Percentiles rank a stretch among this genome's conserved stretches.
Evolutionary conservation across 2,888 invertebrate species (phyloP).

Genomic region (Eristalis intricaria): DNA sequence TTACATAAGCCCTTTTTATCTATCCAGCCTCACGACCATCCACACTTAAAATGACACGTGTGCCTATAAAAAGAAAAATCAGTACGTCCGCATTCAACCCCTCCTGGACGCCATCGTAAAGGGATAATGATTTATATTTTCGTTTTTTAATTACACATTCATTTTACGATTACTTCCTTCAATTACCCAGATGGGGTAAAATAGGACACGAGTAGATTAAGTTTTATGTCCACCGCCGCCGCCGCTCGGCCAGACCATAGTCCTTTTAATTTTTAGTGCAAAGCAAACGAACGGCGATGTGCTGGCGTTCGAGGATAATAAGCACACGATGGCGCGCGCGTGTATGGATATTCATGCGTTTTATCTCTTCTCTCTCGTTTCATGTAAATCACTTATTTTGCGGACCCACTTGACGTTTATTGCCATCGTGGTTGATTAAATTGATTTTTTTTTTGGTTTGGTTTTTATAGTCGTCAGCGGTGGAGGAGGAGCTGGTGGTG

Average conservation of each 20-base stretch:
- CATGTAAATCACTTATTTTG: slow-evolving; percentile 5
- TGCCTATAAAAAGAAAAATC: background rate
- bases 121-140: background rate
- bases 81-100: background rate
- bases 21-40: no score
- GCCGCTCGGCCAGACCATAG: background rate
- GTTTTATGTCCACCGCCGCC: background rate
- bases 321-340: background rate
- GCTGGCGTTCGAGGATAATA: background rate
- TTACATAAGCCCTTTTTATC: no score
- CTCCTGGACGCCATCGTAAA: background rate
- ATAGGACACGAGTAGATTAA: background rate
- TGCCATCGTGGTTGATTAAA: background rate
- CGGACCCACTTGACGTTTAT: background rate
- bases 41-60: background rate
- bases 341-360: background rate
- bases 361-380: background rate
- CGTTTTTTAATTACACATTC: background rate
- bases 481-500: slow-evolving; percentile 63
- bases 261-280: background rate
- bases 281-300: background rate
- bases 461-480: slow-evolving; percentile 71
- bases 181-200: background rate
- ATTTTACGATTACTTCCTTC: background rate
- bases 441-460: background rate